Base-by-base conservation (phyloP, 1,140 invertebrate species). In the Choristoneura fumiferana region DNA sequence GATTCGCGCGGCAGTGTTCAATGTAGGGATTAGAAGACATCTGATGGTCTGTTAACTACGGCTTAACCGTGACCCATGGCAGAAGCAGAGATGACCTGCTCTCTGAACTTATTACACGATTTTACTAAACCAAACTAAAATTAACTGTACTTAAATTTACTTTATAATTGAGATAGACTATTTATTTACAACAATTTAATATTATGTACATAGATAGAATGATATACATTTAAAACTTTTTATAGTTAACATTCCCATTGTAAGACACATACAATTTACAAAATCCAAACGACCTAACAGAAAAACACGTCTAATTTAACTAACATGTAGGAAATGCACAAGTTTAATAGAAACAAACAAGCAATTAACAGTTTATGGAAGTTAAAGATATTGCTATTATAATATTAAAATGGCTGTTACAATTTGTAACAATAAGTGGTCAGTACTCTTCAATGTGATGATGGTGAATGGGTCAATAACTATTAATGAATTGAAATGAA, bases 151-250 rank as follows among this genome's bases (percentile, higher is more conserved):
- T 67, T 71, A 65, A 59, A 59, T 60, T 71, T 34, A 68, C 63
- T 54, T 73, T 71, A 72, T 73, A 72, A 75, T 78, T 75, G 66
- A 73, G 63, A 82, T 87, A 82, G 73, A 84, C 76, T 80, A 81
- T 85, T 76, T 84, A 85, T 87, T 85, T 84, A 87, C 84, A 87
- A 83, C 78, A 82, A 84, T 81, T 78, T 76, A 78, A 82, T 76
- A 49, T 43, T 80, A 81, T 84, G 69, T 81, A 87, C 77, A 81
- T 79, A 83, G 67, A 82, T 81, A 76, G 80, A 76, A 75, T 68
- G 76, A 79, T 78, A 77, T 69, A 80, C 77, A 83, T 83, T 76
- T 78, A 54, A 54, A 14, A 54, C 15, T 82, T 81, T 72, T 78
- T 81, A 82, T 78, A 75, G 66, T 76, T 72, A 78, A 81, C 75